Evolutionary conservation across 2,113 vertebrate species (phyloP), one percentile per base, ranked within the genome.

Genomic region (Macquaria ambigua): DNA sequence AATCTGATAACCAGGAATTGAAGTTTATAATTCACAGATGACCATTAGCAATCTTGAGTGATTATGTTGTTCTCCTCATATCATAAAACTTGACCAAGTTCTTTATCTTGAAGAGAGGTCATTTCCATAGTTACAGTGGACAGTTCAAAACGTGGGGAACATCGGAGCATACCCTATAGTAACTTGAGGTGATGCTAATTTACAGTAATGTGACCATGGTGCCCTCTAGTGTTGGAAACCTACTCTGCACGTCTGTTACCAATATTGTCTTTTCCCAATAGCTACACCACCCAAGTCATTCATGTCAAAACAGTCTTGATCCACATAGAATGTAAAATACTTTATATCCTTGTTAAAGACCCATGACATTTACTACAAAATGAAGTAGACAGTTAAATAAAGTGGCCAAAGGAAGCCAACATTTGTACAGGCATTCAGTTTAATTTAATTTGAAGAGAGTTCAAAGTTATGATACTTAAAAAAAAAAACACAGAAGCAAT

Each of bases 351-450:
- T 55, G 3, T 66, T n/a, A 71, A 56, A 70, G 4, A 25, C 6
- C 21, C 1, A 11, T 21, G 5, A n/a, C 8, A 39, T 71, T 31
- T 68, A 23, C 11, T 37, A 18, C 8, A 58, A 12, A 1, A 74
- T 12, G 8, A 79, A 53, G 2, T 6, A 28, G 34, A 68, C 2
- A 55, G 31, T 43, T 41, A 59, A 74, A 89, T 69, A 0, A 68
- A 56, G 28, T 23, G 5, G 39, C 58, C 63, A 25, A 39, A 50
- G 31, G 43, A 64, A 79, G 34, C 23, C 48, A 74, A 43, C 25
- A 43, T 79, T 76, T 84, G n/a, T 82, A 90, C 90, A 93, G 90
- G 92, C 94, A 95, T 94, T 93, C 81, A 85, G 71, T 95, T 95
- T 95, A 91, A 91, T 95, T 93, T 70, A 88, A 79, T 90, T 79